Base-by-base conservation (phyloP, 2,888 invertebrate genomes). In the Drosophila multiciliata region DNA sequence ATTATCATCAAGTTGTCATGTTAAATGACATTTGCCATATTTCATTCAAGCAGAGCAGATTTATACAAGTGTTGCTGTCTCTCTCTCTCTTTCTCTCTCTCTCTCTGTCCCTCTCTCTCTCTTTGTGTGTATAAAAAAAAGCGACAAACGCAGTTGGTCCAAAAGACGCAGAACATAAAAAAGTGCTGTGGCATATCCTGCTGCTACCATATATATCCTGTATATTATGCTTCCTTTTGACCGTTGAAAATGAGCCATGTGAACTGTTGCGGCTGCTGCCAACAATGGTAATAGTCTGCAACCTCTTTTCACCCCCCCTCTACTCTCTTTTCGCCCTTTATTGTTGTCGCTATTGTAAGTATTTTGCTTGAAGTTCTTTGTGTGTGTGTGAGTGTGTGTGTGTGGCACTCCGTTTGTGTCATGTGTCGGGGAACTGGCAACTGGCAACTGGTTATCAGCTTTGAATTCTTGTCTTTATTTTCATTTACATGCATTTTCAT, bases 11-110 rank as follows among this genome's bases (percentile, higher is more conserved):
- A 89, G 85, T 91, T 89, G 91, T 90, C 89, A 91, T 90, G 82
- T 85, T 87, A 90, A 89, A 89, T 91, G 89, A 89, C 89, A 90
- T 89, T 89, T 91, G 90, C 90, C 91, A 89, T 89, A 90, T 87
- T 89, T 89, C 83, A 82, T 90, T 88, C 85, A 87, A 80, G 50
- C 67, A 58, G 59, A 68, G 59, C 59, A 76, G 64, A 76, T 67
- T 67, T 70, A 66, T 75, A 38, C 53, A 42, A 67, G 54, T 60
- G 36, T 12, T 32, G 20, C 52, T 35, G 35, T 53, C 20, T 60
- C 11, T 72, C 6, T 38, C 45, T 35, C 6, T 6, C 20, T 57
- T 17, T 50, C 5, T 29, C 5, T 5, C 1, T 17, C 8, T n/a
- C 5, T 29, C 12, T 26, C 7, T 48, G 2, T 15, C 23, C 1